phyloP scores from a whole-genome alignment of 1,140 invertebrate species.

The Calosoma granatense region DNA sequence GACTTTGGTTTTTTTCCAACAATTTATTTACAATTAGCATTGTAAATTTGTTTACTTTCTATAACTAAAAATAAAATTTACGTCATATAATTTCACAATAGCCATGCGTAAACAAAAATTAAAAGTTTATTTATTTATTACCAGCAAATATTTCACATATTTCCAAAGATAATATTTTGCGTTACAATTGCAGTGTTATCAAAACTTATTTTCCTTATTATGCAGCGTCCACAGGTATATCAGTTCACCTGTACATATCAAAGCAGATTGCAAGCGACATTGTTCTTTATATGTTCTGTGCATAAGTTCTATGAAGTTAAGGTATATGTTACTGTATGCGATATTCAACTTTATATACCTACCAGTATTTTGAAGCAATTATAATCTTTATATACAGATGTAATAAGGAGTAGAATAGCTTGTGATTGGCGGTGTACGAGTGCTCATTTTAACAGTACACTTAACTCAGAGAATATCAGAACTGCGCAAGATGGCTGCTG shows the following conservation, averaged over 20 bases:
- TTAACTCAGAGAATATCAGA: too few relatives aligned
- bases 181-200: too few relatives aligned
- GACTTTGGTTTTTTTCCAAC: too few relatives aligned
- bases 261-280: background rate
- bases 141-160: too few relatives aligned
- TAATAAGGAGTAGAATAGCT: background rate
- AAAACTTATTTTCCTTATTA: background rate
- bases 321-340: background rate
- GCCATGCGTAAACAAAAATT: too few relatives aligned
- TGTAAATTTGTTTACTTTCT: too few relatives aligned
- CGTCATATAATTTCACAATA: background rate
- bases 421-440: too few relatives aligned
- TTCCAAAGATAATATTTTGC: too few relatives aligned
- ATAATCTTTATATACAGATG: background rate
- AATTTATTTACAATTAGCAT: too few relatives aligned
- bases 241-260: background rate
- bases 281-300: background rate
- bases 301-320: too few relatives aligned
- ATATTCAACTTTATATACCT: background rate
- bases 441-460: background rate
- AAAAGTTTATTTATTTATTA: too few relatives aligned
- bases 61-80: background rate
- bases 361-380: background rate
- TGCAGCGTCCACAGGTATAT: background rate
- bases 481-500: background rate